Evolutionary conservation across 1,140 invertebrate genomes (phyloP), one percentile per base, ranked within the genome.

Genomic region (Lordiphosa clarofinis): DNA sequence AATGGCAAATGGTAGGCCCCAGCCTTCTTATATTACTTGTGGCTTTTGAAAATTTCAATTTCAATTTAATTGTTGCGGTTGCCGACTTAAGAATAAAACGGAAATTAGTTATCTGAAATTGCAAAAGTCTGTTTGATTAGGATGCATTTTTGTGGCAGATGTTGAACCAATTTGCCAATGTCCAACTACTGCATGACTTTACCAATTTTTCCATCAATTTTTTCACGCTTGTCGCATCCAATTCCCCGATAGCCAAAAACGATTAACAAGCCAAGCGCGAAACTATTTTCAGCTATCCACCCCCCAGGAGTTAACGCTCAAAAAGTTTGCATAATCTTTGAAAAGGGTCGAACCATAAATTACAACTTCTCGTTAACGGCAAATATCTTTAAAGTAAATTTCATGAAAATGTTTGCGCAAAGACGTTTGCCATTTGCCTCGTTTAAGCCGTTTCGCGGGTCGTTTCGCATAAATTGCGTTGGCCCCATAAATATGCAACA

Each of bases 401-500:
- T 65, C 55, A 64, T 58, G 53, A 60, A 57, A 58, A 58, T 56
- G 65, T 52, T 69, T 53, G 49, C 33, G 54, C 55, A 43, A 56
- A 42, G 64, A 44, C 52, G 37, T 57, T 60, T 37, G 39, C 56
- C 63, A 69, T 61, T 53, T 53, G 71, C 39, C 42, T 11, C 48
- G 49, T 52, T 64, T 67, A 52, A 67, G 47, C 13, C 46, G 35
- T 24, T 24, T 24, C 21, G 21, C 21, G 21, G 6, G 21, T 24
- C 37, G 36, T 39, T 31, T 36, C 56, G 57, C 63, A 74, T 74
- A 61, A 79, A 81, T 78, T 60, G 61, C 60, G 44, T 7, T 61
- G 36, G 38, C 35, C 48, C 74, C 60, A 78, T 81, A 81, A 78
- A 78, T 81, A 81, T 81, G 70, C 64, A 74, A 81, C 56, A 49